Conservation (phyloP, 2,113 vertebrate species). For the Galemys pyrenaicus region DNA sequence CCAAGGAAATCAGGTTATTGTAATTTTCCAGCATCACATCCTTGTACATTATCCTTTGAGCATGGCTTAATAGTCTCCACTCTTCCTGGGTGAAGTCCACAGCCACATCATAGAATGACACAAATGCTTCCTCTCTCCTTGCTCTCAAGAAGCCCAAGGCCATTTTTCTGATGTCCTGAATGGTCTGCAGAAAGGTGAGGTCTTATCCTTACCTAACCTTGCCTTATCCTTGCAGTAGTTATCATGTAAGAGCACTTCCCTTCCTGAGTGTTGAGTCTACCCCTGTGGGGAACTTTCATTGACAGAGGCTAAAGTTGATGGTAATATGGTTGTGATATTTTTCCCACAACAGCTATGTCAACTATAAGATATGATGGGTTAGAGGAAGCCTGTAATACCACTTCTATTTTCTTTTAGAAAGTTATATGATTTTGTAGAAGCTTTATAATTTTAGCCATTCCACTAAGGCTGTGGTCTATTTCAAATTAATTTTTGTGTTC, state of each 20-base stretch:
- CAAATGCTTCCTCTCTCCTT: background rate
- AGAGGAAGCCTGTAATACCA: background rate
- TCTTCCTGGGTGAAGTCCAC: background rate
- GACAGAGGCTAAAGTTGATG: background rate
- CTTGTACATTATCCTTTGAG: background rate
- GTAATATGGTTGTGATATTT: no score
- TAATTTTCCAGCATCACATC: background rate
- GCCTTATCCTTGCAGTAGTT: background rate
- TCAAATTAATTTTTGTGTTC: background rate
- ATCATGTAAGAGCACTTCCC: fast-evolving
- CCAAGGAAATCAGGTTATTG: background rate
- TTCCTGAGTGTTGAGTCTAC: no score
- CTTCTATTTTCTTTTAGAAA: no score
- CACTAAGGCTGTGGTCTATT: background rate
- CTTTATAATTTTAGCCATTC: background rate
- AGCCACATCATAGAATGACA: background rate
- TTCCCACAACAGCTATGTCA: fast-evolving
- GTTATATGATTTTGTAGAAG: background rate
- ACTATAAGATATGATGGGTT: background rate
- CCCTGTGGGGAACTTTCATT: no score
- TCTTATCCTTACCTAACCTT: background rate
- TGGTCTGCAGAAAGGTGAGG: background rate
- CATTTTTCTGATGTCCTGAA: background rate
- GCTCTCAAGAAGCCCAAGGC: background rate
- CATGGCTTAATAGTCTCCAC: background rate